These are phyloP conservation scores for Callipepla californica DNA, from an alignment of 2,113 vertebrate genomes.

Conservation along the genomic window DNA sequence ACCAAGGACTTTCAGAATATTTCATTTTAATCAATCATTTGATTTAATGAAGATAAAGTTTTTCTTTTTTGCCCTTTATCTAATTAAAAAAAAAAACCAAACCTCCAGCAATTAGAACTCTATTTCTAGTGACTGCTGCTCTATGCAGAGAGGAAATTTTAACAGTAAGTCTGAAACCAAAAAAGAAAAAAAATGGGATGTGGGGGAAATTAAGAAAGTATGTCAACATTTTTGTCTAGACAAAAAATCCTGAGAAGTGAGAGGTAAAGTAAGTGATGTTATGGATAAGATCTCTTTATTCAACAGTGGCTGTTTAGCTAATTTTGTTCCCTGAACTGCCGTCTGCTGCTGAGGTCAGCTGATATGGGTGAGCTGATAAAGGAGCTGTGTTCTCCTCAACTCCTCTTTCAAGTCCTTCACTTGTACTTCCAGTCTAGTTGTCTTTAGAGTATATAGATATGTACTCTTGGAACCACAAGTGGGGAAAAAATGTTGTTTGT, in stretches of 20 bases:
- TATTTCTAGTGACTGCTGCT: neutral
- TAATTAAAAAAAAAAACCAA: neutral
- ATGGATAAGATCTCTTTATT: rapidly evolving
- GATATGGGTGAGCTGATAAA: neutral
- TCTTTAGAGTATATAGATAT: neutral
- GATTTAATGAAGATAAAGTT: neutral
- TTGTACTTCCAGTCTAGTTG: neutral
- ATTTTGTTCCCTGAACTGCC: neutral
- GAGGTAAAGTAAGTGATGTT: neutral
- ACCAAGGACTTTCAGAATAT: neutral
- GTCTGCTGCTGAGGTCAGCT: neutral
- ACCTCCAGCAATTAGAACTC: neutral
- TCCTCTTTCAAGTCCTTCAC: neutral
- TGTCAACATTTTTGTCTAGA: neutral
- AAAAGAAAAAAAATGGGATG: neutral
- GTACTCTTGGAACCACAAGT: neutral
- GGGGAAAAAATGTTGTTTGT: neutral
- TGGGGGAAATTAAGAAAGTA: neutral
- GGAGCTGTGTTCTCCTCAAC: neutral
- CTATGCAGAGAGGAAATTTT: neutral
- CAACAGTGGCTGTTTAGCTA: neutral
- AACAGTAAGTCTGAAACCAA: neutral
- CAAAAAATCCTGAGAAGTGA: neutral
- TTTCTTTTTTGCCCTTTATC: no score
- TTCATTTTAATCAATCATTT: neutral